Base-by-base conservation (phyloP, 2,888 invertebrate species). In the Lasius fuliginosus region DNA sequence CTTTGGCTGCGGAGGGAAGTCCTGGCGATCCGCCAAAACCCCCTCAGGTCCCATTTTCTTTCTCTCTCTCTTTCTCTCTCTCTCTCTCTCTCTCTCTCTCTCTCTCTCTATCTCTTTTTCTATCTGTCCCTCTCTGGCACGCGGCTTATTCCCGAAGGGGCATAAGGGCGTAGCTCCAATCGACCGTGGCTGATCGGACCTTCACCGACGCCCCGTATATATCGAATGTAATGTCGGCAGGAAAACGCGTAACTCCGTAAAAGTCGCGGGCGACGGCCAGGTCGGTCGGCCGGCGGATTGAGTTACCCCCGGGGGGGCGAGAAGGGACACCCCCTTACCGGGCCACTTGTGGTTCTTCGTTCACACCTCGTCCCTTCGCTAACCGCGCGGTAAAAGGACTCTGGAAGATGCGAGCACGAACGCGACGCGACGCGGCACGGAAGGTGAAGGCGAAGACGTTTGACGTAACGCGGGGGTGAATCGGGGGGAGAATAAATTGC, bases 271-370 rank as follows among this genome's bases (percentile, higher is more conserved):
- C 75, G 82, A 82, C 74, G 85, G 79, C 49, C 67, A 58, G 58
- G 75, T 60, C 23, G 74, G 6, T 68, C 75, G 77, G 76, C 49
- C 62, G 89, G 85, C 90, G 91, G 91, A 91, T 94, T 89, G 90
- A 91, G 91, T 94, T 94, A 94, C 94, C 90, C 84, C 18, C 88
- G 90, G 79, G 75, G 75, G 82, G 85, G 36, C 40, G 40, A 77
- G 27, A 60, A 65, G 84, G 86, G 92, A 92, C 90, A 90, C 89
- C 89, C 89, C 89, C 92, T 92, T 92, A 92, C 88, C 90, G 88
- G 89, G 88, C 92, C 93, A 94, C 94, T 94, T 94, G 93, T 91
- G 93, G 94, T 94, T 94, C 94, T 94, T 94, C 94, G 89, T 94
- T 94, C 94, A 94, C 94, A 94, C 94, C 94, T 94, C 92, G 89